Conservation (phyloP, 2,113 vertebrate genomes). For the Microcebus jonahi region DNA sequence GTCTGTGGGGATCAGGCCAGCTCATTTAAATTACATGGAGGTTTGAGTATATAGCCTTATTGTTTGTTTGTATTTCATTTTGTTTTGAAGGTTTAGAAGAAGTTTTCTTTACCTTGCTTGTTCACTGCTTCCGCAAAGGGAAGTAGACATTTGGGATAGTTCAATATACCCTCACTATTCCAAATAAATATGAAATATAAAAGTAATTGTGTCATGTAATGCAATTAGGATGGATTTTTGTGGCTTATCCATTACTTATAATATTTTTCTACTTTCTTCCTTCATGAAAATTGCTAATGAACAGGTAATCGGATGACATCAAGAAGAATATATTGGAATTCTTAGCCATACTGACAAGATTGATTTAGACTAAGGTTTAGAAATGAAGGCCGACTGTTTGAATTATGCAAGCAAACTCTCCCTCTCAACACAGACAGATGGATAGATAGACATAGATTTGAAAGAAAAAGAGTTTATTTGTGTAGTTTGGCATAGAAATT, state of each 20-base stretch:
- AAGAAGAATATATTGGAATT: conserved; percentile 11
- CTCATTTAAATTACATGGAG: neutral
- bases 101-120: neutral
- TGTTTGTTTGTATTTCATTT: neutral
- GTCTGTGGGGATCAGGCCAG: neutral
- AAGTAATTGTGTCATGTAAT: neutral
- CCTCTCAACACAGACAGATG: neutral
- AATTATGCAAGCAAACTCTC: neutral
- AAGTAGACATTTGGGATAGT: neutral
- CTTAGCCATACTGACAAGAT: neutral
- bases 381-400: neutral
- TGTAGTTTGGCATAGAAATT: neutral
- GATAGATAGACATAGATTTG: neutral
- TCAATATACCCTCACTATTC: neutral
- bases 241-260: neutral
- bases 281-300: neutral
- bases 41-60: neutral
- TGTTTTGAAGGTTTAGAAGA: neutral
- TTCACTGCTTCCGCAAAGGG: neutral
- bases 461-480: neutral
- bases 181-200: neutral
- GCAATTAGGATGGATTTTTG: neutral
- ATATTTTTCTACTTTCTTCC: neutral
- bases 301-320: neutral
- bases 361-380: neutral